These are phyloP conservation scores for Gasteruption jaculator DNA, from an alignment of 2,888 invertebrate genomes.

Conservation along the genomic window DNA sequence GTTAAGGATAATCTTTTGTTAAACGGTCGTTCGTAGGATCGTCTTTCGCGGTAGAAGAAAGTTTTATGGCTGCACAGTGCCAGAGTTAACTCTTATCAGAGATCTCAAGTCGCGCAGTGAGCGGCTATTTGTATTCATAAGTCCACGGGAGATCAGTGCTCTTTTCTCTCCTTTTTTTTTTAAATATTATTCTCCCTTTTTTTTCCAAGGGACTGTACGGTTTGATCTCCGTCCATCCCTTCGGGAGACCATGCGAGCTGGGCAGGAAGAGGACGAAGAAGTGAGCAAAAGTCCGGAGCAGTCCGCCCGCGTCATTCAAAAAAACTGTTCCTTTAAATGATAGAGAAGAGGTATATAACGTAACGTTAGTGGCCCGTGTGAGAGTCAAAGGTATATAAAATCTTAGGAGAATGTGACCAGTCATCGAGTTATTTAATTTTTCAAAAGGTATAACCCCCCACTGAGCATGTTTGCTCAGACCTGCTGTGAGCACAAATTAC, in stretches of 20 bases:
- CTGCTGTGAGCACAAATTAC: constrained; percentile 64
- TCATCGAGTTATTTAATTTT: constrained; percentile 60
- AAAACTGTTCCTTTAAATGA: too few relatives aligned
- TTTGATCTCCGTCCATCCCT: too few relatives aligned
- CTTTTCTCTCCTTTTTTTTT: too few relatives aligned
- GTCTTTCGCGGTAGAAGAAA: constrained; percentile 21
- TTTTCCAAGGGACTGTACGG: too few relatives aligned
- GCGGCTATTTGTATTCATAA: constrained; percentile 53
- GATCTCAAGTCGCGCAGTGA: constrained; percentile 51
- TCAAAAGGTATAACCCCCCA: constrained; percentile 51
- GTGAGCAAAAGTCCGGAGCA: not conserved
- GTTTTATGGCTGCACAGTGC: constrained; percentile 29
- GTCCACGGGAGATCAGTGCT: constrained; percentile 52
- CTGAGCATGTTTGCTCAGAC: constrained; percentile 58
- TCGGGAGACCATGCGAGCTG: not conserved
- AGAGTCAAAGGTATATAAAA: constrained; percentile 28
- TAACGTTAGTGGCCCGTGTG: constrained; percentile 17
- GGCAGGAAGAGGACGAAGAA: constrained; percentile 13
- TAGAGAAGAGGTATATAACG: not conserved
- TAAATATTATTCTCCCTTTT: too few relatives aligned
- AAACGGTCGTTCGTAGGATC: constrained; percentile 33
- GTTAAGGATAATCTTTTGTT: constrained; percentile 38
- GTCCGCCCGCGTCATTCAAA: not conserved
- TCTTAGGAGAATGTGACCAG: constrained; percentile 56
- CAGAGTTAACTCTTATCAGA: constrained; percentile 43